Evolutionary conservation across 2,888 invertebrate species (phyloP).

Genomic region (Zaprionus obscuricornis): DNA sequence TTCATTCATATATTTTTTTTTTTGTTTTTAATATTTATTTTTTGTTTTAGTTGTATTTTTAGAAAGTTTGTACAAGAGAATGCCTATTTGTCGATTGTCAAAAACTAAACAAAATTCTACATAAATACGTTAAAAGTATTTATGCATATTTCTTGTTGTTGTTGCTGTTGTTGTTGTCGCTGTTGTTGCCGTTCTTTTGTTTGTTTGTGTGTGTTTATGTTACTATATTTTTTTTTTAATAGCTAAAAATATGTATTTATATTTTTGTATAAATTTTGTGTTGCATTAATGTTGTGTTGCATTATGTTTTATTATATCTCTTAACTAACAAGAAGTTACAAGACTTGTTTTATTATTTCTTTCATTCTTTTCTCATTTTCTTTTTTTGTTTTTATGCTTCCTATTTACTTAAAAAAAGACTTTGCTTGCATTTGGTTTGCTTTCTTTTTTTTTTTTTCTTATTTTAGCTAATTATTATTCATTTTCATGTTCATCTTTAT

Average conservation of each 20-base stretch:
- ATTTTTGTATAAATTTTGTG: slow-evolving; percentile 16
- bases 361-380: slow-evolving; percentile 33
- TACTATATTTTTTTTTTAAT: slow-evolving; percentile 31
- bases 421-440: slow-evolving; percentile 46
- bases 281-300: slow-evolving; percentile 1
- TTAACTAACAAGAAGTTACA: slow-evolving; percentile 61
- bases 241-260: slow-evolving; percentile 19
- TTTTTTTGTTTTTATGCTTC: slow-evolving; percentile 8
- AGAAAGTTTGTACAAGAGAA: slow-evolving; percentile 82
- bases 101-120: slow-evolving; percentile 82
- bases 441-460: slow-evolving; percentile 11
- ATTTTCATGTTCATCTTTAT: too few species aligned
- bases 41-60: slow-evolving; percentile 41
- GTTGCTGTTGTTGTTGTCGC: slow-evolving; percentile 34
- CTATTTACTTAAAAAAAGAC: slow-evolving; percentile 26
- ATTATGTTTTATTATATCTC: slow-evolving; percentile 49
- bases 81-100: slow-evolving; percentile 84
- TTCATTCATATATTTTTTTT: slow-evolving; percentile 34
- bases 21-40: slow-evolving; percentile 40
- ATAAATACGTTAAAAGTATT: slow-evolving; percentile 35
- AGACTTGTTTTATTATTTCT: slow-evolving; percentile 3
- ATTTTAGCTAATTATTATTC: too few species aligned
- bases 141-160: slow-evolving; percentile 20
- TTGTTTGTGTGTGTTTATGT: slow-evolving; percentile 33
- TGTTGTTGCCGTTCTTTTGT: slow-evolving; percentile 22